phyloP scores from a whole-genome alignment of 2,888 invertebrate species.

The Pediacus dermestoides region DNA sequence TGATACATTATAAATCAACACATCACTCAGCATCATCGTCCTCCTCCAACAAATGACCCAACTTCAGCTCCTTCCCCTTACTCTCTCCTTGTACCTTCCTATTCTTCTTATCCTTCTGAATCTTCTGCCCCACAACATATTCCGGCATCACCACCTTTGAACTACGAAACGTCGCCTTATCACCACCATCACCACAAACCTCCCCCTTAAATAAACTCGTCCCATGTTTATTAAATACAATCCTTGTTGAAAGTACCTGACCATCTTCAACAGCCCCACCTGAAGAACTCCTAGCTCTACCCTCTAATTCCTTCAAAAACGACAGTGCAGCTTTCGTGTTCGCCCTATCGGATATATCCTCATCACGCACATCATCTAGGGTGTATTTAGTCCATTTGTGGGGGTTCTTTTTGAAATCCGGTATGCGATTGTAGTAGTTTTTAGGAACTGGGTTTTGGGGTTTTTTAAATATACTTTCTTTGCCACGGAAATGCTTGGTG shows the following conservation, averaged over 20 bases:
- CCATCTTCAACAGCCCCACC: conserved; percentile 25
- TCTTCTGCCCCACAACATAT: conserved; percentile 70
- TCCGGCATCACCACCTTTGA: conserved; percentile 79
- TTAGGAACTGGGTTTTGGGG: conserved; percentile 62
- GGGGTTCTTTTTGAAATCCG: conserved; percentile 67
- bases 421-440: conserved; percentile 46
- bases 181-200: conserved; percentile 29
- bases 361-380: conserved; percentile 69
- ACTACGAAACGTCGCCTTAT: conserved; percentile 57
- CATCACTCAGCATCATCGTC: conserved; percentile 46
- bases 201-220: conserved; percentile 10
- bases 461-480: conserved; percentile 77
- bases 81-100: conserved; percentile 20
- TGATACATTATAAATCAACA: too few relatives aligned
- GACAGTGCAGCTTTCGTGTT: conserved; percentile 75
- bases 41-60: conserved; percentile 55
- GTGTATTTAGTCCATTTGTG: conserved; percentile 80
- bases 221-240: conserved; percentile 38
- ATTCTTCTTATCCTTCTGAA: conserved; percentile 50
- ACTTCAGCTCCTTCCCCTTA: conserved; percentile 49
- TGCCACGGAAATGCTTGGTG: conserved; percentile 62
- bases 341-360: conserved; percentile 74
- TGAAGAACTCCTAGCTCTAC: conserved; percentile 26
- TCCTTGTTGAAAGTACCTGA: conserved; percentile 27
- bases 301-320: conserved; percentile 67